Evolutionary conservation across 1,140 invertebrate species (phyloP), one percentile per base, ranked within the genome.

Genomic region (Macrobrachium rosenbergii): DNA sequence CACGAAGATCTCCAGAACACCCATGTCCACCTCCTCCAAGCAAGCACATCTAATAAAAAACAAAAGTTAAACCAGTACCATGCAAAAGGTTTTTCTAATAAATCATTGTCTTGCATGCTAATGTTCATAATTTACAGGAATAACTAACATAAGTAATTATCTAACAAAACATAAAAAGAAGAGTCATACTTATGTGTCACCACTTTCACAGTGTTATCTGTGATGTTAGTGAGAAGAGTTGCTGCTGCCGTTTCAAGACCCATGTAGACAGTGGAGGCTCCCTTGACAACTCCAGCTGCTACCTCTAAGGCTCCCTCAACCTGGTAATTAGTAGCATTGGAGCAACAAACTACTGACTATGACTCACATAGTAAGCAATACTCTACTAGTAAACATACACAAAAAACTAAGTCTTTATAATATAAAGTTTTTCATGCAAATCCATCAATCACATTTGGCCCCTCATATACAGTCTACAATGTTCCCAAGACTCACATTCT

Each of bases 141-240:
- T 37, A 37, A 37, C 3, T 37, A 52, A 52, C 52, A 52, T 5
- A 52, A 52, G 7, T 17, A 69, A 12, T 28, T 28, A 69, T 6
- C 3, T 11, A 75, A 16, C 45, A 37, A 37, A 23, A 60, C 28
- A 37, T 45, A 17, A 5, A 64, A 28, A 43, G 14, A 14, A 28
- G 23, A 82, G 37, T 90, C 92, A 92, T 93, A 95, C 95, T 94
- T 95, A 91, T 96, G 94, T 89, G 94, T 91, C 69, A 96, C 94
- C 72, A 95, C 93, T 88, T 94, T 93, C 2, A 96, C 95, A 6
- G 95, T 96, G 91, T 96, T 95, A 84, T 95, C 92, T 28, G 94
- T 94, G 14, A 96, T 89, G 91, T 93, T 95, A 72, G 89, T 92
- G 11, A 94, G 95, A 75, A 96, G 91, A 63, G 94, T 93, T 78